Conservation (phyloP, 1,140 invertebrate species). For the Diachasmimorpha longicaudata region DNA sequence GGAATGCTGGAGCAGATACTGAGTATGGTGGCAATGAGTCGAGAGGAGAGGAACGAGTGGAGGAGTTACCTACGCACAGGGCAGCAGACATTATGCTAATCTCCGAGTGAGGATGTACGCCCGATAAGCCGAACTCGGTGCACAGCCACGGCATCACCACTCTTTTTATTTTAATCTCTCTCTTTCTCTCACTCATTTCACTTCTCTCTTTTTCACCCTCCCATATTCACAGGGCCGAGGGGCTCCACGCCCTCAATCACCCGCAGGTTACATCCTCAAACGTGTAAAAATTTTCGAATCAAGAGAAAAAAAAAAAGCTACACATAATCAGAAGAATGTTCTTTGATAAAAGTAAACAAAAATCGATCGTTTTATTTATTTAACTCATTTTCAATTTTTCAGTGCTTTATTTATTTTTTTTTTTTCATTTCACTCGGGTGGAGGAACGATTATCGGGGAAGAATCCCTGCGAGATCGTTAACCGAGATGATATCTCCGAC, state of each 20-base stretch:
- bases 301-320: neutral
- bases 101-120: conserved; percentile 60
- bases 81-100: conserved; percentile 63
- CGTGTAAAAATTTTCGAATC: conserved; percentile 16
- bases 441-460: conserved; percentile 15
- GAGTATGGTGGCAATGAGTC: conserved; percentile 10
- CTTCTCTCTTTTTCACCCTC: conserved; percentile 25
- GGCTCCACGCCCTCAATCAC: conserved; percentile 61
- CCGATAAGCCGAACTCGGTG: conserved; percentile 51
- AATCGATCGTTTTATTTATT: neutral
- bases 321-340: neutral
- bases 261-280: conserved; percentile 36
- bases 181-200: conserved; percentile 17
- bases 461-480: conserved; percentile 17
- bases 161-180: conserved; percentile 27
- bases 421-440: neutral
- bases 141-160: conserved; percentile 33
- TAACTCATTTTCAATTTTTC: neutral
- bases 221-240: conserved; percentile 50
- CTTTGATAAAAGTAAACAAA: neutral
- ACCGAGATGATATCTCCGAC: conserved; percentile 20
- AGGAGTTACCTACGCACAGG: conserved; percentile 52
- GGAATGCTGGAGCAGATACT: conserved; percentile 7
- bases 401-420: neutral
- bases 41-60: neutral